phyloP scores from a whole-genome alignment of 2,797 vertebrate species.

The Odontamblyopus rebecca region DNA sequence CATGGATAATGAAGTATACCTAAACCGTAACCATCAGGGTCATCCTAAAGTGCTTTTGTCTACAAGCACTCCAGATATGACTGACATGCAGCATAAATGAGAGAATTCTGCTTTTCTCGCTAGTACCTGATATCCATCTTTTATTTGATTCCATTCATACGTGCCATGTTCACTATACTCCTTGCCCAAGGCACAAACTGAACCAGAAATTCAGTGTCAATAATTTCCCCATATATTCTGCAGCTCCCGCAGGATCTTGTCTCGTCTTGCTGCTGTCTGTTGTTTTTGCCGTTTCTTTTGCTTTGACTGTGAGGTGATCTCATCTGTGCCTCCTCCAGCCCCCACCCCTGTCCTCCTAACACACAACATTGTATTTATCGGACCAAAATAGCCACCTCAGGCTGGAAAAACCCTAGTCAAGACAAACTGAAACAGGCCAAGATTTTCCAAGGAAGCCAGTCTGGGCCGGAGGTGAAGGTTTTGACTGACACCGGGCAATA shows the following conservation, averaged over 20 bases:
- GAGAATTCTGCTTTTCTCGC: background rate
- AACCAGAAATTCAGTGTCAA: constrained; percentile 57
- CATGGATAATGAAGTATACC: too few species aligned
- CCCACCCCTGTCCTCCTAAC: constrained; percentile 54
- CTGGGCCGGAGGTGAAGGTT: constrained; percentile 60
- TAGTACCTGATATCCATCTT: background rate
- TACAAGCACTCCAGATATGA: too few species aligned
- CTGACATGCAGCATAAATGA: background rate
- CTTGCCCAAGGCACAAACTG: constrained; percentile 32
- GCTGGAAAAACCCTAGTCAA: constrained; percentile 77
- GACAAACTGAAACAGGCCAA: constrained; percentile 69
- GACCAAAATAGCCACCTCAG: constrained; percentile 78
- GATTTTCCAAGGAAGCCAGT: constrained; percentile 70
- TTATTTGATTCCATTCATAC: constrained; percentile 13
- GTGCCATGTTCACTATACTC: constrained; percentile 38
- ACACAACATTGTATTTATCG: constrained; percentile 79
- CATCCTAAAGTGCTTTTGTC: too few species aligned
- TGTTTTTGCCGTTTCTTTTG: constrained; percentile 66
- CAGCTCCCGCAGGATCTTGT: constrained; percentile 63
- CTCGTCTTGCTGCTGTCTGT: constrained; percentile 69
- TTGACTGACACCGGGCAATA: constrained; percentile 58
- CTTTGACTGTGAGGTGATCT: constrained; percentile 68
- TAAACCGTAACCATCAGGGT: too few species aligned
- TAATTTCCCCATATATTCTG: constrained; percentile 66
- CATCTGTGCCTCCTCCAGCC: constrained; percentile 62